phyloP scores from a whole-genome alignment of 2,797 vertebrate species.

The Mareca penelope region DNA sequence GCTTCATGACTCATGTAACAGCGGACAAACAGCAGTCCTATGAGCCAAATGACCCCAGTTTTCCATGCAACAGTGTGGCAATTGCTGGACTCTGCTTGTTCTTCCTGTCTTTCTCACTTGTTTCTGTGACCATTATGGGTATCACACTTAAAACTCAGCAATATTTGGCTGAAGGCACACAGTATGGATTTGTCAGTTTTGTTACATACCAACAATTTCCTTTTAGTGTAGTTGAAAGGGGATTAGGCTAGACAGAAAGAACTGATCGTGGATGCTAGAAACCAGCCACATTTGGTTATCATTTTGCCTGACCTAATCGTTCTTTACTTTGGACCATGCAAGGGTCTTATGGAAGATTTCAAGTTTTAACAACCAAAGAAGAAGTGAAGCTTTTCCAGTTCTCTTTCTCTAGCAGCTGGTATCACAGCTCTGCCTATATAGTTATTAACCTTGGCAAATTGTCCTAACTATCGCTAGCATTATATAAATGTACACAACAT shows the following conservation, averaged over 20 bases:
- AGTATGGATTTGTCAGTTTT: neutral
- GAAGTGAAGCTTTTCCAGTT: neutral
- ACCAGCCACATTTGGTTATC: constrained; percentile 4
- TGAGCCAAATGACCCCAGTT: constrained; percentile 40
- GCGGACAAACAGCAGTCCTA: constrained; percentile 4
- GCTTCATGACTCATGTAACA: neutral
- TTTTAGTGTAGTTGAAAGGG: neutral
- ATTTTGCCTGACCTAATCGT: neutral
- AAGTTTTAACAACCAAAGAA: neutral
- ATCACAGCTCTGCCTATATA: neutral
- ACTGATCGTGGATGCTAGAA: constrained; percentile 6
- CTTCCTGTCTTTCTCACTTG: constrained; percentile 36
- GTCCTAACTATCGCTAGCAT: neutral
- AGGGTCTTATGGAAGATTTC: neutral
- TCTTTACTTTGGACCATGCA: neutral
- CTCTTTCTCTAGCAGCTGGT: neutral
- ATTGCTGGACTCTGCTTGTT: constrained; percentile 9
- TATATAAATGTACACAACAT: neutral
- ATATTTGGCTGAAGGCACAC: neutral
- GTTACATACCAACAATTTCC: neutral
- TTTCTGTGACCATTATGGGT: neutral
- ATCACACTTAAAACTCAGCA: neutral
- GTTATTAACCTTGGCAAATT: neutral
- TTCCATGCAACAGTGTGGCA: constrained; percentile 6
- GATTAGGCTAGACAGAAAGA: constrained; percentile 31